phyloP scores from a whole-genome alignment of 2,888 invertebrate genomes.

The Taenaris catops region DNA sequence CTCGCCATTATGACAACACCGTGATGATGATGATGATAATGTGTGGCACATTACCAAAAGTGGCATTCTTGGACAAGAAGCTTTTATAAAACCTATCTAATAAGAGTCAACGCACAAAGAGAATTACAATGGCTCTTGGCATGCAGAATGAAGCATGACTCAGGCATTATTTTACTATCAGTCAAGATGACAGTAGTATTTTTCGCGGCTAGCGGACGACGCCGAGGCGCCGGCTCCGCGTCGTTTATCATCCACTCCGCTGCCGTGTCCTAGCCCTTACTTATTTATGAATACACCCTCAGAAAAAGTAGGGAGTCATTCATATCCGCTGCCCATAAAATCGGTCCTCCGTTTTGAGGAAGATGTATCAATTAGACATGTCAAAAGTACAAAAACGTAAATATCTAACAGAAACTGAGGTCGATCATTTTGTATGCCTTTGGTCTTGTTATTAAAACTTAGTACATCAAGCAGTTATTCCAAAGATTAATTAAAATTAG shows the following conservation, averaged over 20 bases:
- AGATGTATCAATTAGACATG: constrained; percentile 12
- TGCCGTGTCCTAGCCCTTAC: constrained; percentile 51
- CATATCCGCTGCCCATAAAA: constrained; percentile 32
- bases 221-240: constrained; percentile 58
- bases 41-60: constrained; percentile 17
- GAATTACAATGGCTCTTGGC: constrained; percentile 62
- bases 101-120: constrained; percentile 56
- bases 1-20: constrained; percentile 11
- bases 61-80: constrained; percentile 33
- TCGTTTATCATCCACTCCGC: constrained; percentile 71
- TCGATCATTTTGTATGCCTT: too few species aligned
- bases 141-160: constrained; percentile 68
- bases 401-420: too few species aligned
- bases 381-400: too few species aligned
- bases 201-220: constrained; percentile 72
- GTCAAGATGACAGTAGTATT: constrained; percentile 77
- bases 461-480: too few species aligned
- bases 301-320: constrained; percentile 39
- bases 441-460: too few species aligned
- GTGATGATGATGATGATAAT: too few species aligned
- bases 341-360: constrained; percentile 12
- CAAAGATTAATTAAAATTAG: too few species aligned
- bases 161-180: constrained; percentile 70
- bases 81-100: constrained; percentile 53
- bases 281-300: constrained; percentile 54